These are phyloP conservation scores for Alentia gelatinosa DNA, from an alignment of 2,888 invertebrate species.

Conservation along the genomic window DNA sequence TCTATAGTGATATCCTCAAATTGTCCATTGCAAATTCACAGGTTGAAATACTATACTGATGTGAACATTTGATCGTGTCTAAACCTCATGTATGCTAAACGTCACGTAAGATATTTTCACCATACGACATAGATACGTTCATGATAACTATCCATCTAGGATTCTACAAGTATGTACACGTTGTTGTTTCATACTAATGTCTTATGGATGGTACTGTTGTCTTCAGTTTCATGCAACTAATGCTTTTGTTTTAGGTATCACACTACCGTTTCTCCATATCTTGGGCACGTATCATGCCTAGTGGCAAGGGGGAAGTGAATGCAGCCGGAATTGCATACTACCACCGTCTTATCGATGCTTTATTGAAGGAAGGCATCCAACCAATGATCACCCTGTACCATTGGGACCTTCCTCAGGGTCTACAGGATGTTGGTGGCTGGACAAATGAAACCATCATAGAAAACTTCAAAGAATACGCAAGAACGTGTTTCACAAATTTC, in stretches of 20 bases:
- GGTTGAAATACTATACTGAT: not conserved
- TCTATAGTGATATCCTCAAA: not conserved
- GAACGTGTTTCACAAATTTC: slow-evolving; percentile 74
- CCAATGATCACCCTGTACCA: slow-evolving; percentile 84
- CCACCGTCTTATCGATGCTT: slow-evolving; percentile 61
- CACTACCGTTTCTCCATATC: slow-evolving; percentile 83
- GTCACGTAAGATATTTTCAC: not conserved
- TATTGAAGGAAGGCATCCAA: slow-evolving; percentile 81
- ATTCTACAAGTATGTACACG: too few species aligned
- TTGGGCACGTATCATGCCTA: slow-evolving; percentile 89
- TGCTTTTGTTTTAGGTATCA: slow-evolving; percentile 66
- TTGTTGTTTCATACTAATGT: too few species aligned
- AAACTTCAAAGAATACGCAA: slow-evolving; percentile 80
- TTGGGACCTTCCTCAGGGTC: slow-evolving; percentile 80
- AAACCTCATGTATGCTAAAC: not conserved
- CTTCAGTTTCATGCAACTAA: not conserved
- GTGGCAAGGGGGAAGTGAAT: slow-evolving; percentile 79
- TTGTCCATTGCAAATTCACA: not conserved
- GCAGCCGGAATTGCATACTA: slow-evolving; percentile 63
- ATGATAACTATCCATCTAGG: not conserved
- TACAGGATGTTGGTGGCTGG: slow-evolving; percentile 81
- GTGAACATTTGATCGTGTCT: not conserved
- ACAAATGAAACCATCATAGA: slow-evolving; percentile 72
- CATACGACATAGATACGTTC: not conserved
- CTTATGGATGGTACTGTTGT: too few species aligned